A percentile compares a stretch with the other conserved stretches of the same genome.
Evolutionary conservation across 2,113 vertebrate species (phyloP).

Genomic region (Centropus bengalensis): DNA sequence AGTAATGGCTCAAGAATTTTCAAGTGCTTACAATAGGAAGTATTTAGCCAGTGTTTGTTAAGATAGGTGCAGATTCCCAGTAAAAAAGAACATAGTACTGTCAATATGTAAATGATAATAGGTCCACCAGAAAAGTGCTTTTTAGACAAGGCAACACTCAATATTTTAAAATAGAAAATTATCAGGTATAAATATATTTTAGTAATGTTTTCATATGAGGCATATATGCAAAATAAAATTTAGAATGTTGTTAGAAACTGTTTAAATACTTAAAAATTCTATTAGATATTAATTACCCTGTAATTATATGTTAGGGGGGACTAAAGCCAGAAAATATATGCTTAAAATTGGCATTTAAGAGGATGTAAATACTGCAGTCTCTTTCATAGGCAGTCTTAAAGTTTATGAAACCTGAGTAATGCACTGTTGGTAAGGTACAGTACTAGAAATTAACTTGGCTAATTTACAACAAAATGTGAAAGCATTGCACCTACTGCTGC

Average conservation of each 20-base stretch:
- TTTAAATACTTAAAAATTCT: not conserved
- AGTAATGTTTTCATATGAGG: not conserved
- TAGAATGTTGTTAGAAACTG: not conserved
- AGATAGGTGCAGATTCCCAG: not conserved
- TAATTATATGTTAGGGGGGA: not conserved
- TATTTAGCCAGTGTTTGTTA: not conserved
- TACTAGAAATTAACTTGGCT: not conserved
- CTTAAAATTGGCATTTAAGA: not conserved
- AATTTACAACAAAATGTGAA: not conserved
- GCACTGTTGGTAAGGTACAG: not conserved
- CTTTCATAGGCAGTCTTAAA: not conserved
- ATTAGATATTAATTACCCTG: not conserved
- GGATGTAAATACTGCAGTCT: not conserved
- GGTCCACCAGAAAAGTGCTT: not conserved
- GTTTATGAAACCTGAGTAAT: not conserved
- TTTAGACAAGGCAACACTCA: not conserved
- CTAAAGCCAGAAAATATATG: not conserved
- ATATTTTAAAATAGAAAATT: not conserved
- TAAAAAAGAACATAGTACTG: not conserved
- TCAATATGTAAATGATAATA: not conserved
- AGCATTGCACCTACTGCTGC: not conserved
- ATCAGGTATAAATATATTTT: not conserved
- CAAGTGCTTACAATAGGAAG: not conserved
- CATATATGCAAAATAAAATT: not conserved
- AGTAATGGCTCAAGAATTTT: not conserved